phyloP scores from a whole-genome alignment of 2,797 vertebrate species.

The Anguilla megastoma region DNA sequence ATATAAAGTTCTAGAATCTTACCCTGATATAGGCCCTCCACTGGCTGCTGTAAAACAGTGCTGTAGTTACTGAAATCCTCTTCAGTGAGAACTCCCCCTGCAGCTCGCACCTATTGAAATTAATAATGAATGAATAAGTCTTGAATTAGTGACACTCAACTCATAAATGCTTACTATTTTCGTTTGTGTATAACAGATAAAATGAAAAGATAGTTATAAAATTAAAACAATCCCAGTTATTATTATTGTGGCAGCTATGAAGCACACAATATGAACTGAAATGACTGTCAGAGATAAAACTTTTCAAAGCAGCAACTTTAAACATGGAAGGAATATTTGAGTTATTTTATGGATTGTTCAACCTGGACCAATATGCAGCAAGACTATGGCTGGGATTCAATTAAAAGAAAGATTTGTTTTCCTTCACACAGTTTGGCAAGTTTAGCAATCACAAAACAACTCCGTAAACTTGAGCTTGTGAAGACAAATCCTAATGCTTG shows the following conservation, averaged over 20 bases:
- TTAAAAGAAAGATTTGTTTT: neutral
- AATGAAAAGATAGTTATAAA: neutral
- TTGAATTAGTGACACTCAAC: neutral
- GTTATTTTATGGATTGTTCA: neutral
- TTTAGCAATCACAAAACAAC: neutral
- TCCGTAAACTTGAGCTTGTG: neutral
- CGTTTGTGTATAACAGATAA: neutral
- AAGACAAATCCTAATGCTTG: neutral
- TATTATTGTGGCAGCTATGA: neutral
- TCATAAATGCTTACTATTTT: neutral
- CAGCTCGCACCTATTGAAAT: constrained; percentile 74
- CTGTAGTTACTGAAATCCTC: constrained; percentile 94
- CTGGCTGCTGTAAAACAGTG: constrained; percentile 78
- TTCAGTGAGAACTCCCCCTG: constrained; percentile 84
- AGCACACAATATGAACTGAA: neutral
- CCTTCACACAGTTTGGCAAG: neutral
- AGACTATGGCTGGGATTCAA: neutral
- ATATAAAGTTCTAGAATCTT: constrained; percentile 40
- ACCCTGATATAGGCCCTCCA: constrained; percentile 89
- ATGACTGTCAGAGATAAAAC: neutral
- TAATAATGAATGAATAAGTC: neutral
- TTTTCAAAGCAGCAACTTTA: neutral
- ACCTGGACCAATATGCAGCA: neutral
- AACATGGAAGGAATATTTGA: constrained; percentile 22
- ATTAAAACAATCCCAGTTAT: neutral